Evolutionary conservation across 2,797 vertebrate genomes (phyloP).

Genomic region (Garrulus glandarius): DNA sequence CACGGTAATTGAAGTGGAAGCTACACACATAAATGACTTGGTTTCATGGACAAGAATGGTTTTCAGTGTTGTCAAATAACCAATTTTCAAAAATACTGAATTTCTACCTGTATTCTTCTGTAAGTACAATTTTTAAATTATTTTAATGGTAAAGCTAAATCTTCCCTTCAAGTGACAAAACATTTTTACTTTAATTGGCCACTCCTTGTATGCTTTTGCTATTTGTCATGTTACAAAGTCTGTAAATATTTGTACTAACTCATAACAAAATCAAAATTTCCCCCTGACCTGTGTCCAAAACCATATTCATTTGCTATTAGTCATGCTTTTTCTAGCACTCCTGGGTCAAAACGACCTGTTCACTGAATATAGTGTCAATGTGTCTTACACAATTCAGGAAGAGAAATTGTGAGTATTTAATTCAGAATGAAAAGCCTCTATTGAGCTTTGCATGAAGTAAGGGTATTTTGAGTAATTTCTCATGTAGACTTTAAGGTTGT

Average conservation of each 20-base stretch:
- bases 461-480: not conserved
- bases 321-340: not conserved
- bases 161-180: not conserved
- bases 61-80: not conserved
- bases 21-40: not conserved
- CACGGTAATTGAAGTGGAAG: not conserved
- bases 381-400: not conserved
- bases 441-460: not conserved
- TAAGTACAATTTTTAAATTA: not conserved
- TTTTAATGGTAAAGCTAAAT: not conserved
- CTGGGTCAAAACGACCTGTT: constrained; percentile 12
- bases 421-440: not conserved
- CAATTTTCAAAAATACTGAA: not conserved
- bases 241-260: not conserved
- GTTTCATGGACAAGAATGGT: not conserved
- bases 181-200: not conserved
- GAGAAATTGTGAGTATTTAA: not conserved
- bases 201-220: not conserved
- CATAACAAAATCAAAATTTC: not conserved
- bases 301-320: not conserved
- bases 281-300: not conserved
- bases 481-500: not conserved
- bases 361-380: not conserved
- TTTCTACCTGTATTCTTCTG: not conserved
- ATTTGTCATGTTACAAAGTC: not conserved